Evolutionary conservation across 2,113 vertebrate genomes (phyloP), one percentile per base, ranked within the genome.

Genomic region (Accipiter cooperii): DNA sequence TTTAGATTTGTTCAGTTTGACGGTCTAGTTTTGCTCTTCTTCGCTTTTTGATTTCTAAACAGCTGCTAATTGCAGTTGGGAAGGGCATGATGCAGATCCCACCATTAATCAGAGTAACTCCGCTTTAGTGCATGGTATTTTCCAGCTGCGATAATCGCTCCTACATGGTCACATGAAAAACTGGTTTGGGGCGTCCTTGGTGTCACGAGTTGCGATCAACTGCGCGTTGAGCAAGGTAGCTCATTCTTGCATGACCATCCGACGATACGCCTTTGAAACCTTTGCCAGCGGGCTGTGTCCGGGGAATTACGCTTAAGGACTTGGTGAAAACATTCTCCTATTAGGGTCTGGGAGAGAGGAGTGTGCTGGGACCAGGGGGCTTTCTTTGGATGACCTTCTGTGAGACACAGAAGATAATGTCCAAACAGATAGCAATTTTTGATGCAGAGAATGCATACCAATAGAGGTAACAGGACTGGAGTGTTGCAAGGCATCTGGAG

Each of bases 401-500:
- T 34, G 89, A 65, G 81, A 65, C 81, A 70, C 40, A 77, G 94
- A 95, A 77, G 91, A 91, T 3, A 60, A 87, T 66, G 78, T 17
- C 89, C 91, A 82, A 94, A 69, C n/a, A 93, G 85, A 94, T 29
- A 96, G 75, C 9, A 70, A 85, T 75, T 95, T 85, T 61, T 83
- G 55, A 75, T 70, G 82, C 54, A 58, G 89, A 69, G 86, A 75
- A 63, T 17, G 1, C 89, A 94, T 96, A 44, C 87, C 95, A 47
- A 6, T 18, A 42, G 66, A 90, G 82, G 91, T 24, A 97, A 93
- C 84, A 70, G 63, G 68, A 36, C 18, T 29, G 64, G 81, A 88
- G 91, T 91, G 95, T 44, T 95, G 96, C 87, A 91, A 96, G 93
- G 97, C 94, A 97, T 93, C 95, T 65, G 86, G 87, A 96, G 89